phyloP scores from a whole-genome alignment of 2,888 invertebrate species.

The Tetrapedia diversipes region DNA sequence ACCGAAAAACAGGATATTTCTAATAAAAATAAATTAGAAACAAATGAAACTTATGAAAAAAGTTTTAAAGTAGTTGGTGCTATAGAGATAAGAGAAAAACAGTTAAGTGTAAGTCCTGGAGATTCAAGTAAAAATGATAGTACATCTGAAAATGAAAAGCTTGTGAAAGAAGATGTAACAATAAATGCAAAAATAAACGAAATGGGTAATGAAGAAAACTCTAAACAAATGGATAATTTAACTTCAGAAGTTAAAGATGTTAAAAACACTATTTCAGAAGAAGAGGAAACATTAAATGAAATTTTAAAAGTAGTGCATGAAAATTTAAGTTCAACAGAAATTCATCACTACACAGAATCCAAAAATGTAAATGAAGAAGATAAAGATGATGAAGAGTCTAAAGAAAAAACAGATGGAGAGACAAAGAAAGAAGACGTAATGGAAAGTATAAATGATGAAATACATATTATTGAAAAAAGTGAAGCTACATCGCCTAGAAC shows the following conservation, averaged over 20 bases:
- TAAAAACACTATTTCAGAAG: slow-evolving; percentile 21
- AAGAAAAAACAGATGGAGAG: slow-evolving; percentile 21
- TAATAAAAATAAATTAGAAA: slow-evolving; percentile 13
- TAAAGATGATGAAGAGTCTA: neutral
- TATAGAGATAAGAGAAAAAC: slow-evolving; percentile 3
- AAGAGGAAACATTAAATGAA: slow-evolving; percentile 47
- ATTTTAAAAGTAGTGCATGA: slow-evolving; percentile 59
- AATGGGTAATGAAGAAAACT: slow-evolving; percentile 1
- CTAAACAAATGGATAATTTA: slow-evolving; percentile 11
- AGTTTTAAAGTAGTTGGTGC: neutral
- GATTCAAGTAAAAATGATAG: slow-evolving; percentile 13
- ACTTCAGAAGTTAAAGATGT: slow-evolving; percentile 26
- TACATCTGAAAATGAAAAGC: slow-evolving; percentile 22
- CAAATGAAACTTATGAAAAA: slow-evolving; percentile 21
- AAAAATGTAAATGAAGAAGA: slow-evolving; percentile 6
- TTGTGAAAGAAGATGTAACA: slow-evolving; percentile 1
- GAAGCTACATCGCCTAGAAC: slow-evolving; percentile 34
- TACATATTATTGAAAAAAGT: slow-evolving; percentile 30
- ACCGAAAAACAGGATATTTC: neutral
- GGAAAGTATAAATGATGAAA: slow-evolving; percentile 26
- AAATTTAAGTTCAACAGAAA: slow-evolving; percentile 31
- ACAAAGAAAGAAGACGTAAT: slow-evolving; percentile 15
- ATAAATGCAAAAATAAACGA: slow-evolving; percentile 8
- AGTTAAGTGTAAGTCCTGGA: neutral
- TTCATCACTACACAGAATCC: neutral